These are phyloP conservation scores for Azorinus chamasolen DNA, from an alignment of 2,888 invertebrate genomes.

Conservation along the genomic window DNA sequence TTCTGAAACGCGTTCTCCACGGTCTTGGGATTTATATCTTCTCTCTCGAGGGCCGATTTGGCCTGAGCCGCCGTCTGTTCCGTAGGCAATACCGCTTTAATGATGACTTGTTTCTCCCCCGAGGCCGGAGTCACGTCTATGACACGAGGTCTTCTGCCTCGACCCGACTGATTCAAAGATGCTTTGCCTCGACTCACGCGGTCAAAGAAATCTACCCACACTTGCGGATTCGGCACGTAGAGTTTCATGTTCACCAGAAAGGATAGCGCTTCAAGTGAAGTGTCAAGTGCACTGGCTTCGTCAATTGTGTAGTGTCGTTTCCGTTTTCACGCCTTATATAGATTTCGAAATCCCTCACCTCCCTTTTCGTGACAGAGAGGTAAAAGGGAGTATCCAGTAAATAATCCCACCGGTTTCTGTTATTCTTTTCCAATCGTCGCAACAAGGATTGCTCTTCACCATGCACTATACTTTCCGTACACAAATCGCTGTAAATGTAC, in stretches of 20 bases:
- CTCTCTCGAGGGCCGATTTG: constrained; percentile 40
- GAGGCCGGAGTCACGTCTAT: constrained; percentile 18
- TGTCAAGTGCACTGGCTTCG: constrained; percentile 32
- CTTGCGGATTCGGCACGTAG: constrained; percentile 58
- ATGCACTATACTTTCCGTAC: constrained; percentile 9
- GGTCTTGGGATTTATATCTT: constrained; percentile 40
- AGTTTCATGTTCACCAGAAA: constrained; percentile 25
- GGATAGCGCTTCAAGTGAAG: constrained; percentile 38
- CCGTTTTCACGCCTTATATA: constrained; percentile 41
- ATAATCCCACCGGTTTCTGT: constrained; percentile 5
- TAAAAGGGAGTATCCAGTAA: constrained; percentile 20
- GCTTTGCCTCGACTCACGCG: constrained; percentile 25
- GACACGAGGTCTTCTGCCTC: constrained; percentile 30
- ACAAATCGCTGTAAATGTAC: constrained; percentile 12
- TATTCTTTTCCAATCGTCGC: constrained; percentile 7
- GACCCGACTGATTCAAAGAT: constrained; percentile 28
- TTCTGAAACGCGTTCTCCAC: constrained; percentile 27
- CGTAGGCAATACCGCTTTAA: constrained; percentile 49
- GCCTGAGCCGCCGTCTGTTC: constrained; percentile 50
- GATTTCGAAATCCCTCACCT: constrained; percentile 33
- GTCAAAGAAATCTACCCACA: constrained; percentile 52
- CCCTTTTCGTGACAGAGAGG: constrained; percentile 25
- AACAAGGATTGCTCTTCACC: constrained; percentile 10
- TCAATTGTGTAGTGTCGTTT: constrained; percentile 12
- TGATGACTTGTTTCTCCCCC: constrained; percentile 16